These are phyloP conservation scores for Chiloscyllium plagiosum DNA, from an alignment of 2,113 vertebrate species.

Conservation along the genomic window DNA sequence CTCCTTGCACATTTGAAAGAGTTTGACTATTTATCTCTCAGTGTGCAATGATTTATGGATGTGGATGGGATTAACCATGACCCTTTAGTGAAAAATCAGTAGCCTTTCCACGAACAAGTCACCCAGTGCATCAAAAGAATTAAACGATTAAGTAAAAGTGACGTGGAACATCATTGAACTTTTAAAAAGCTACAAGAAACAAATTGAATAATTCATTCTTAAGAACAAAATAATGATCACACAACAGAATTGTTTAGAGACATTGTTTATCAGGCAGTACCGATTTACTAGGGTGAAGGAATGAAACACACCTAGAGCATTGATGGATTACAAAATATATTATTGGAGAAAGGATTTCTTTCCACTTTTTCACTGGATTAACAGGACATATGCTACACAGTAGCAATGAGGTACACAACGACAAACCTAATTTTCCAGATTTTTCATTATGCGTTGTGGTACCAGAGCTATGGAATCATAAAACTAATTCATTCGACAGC, in stretches of 20 bases:
- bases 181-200: conserved; percentile 58
- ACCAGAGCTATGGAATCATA: conserved; percentile 39
- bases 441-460: conserved; percentile 44
- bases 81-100: conserved; percentile 44
- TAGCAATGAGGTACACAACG: conserved; percentile 24
- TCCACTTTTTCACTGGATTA: conserved; percentile 64
- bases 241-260: conserved; percentile 66
- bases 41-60: conserved; percentile 50
- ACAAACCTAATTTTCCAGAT: conserved; percentile 42
- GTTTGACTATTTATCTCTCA: conserved; percentile 39
- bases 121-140: conserved; percentile 51
- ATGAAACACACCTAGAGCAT: conserved; percentile 52
- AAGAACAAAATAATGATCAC: conserved; percentile 67
- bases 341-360: conserved; percentile 69
- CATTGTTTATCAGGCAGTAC: conserved; percentile 67
- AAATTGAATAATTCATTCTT: conserved; percentile 64
- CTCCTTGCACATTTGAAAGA: not conserved
- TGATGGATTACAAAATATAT: conserved; percentile 71
- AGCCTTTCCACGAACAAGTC: conserved; percentile 48
- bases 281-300: conserved; percentile 60
- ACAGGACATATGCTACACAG: conserved; percentile 34
- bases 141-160: conserved; percentile 57
- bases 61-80: conserved; percentile 48
- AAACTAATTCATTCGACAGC: conserved; percentile 43
- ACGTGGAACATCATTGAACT: conserved; percentile 51